Conservation (phyloP, 2,113 vertebrate species). For the Microcebus murinus region DNA sequence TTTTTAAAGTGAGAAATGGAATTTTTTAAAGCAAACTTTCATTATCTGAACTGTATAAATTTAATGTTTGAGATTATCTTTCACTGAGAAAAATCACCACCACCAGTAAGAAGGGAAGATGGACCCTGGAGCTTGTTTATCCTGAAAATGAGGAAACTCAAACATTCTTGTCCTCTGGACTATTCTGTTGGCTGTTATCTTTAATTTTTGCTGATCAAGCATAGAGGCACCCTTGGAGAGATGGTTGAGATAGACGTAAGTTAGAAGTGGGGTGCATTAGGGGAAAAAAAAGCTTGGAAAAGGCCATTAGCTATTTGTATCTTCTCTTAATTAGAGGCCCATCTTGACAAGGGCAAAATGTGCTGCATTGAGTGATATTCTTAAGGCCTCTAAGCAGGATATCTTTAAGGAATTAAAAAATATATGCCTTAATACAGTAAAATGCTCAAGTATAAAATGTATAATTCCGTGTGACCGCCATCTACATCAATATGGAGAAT, state of each 20-base stretch:
- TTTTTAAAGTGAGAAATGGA: slow-evolving; percentile 14
- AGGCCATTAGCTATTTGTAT: neutral
- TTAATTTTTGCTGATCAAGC: neutral
- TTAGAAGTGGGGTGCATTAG: neutral
- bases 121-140: neutral
- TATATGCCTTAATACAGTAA: neutral
- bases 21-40: neutral
- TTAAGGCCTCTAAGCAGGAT: neutral
- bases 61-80: slow-evolving; percentile 15
- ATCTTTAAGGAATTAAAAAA: slow-evolving; percentile 39
- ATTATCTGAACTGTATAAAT: neutral
- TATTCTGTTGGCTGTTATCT: neutral
- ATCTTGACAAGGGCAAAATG: neutral
- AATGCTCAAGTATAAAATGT: neutral
- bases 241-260: neutral
- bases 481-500: neutral
- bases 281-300: neutral
- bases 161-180: neutral
- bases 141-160: neutral
- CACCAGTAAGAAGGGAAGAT: neutral
- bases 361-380: neutral
- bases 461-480: neutral
- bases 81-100: neutral
- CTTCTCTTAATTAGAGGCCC: neutral
- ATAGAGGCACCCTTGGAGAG: neutral